A percentile compares a stretch with the other conserved stretches of the same genome.
Evolutionary conservation across 2,113 vertebrate genomes (phyloP).

Genomic region (Gadus chalcogrammus): DNA sequence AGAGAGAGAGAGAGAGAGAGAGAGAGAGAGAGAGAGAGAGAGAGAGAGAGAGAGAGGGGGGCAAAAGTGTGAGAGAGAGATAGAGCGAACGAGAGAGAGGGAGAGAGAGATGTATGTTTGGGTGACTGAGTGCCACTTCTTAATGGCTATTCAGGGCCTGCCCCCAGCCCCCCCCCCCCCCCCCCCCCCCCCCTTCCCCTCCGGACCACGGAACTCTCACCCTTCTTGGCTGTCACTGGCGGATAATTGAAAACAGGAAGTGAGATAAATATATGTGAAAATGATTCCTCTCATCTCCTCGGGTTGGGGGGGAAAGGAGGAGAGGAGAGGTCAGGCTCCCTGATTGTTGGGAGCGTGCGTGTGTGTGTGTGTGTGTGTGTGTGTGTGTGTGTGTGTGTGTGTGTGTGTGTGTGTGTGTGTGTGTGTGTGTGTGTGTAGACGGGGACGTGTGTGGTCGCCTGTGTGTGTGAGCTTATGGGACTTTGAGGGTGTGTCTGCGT

Average conservation of each 20-base stretch:
- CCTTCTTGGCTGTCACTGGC: constrained; percentile 10
- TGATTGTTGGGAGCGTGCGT: neutral
- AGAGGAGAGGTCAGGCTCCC: constrained; percentile 16
- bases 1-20: too few relatives aligned
- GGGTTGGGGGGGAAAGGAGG: neutral
- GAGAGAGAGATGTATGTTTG: neutral
- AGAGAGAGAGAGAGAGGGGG: neutral
- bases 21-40: too few relatives aligned
- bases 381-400: neutral
- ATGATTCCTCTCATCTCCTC: constrained; percentile 8
- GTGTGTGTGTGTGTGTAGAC: neutral
- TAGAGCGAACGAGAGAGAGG: too few relatives aligned
- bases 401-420: neutral
- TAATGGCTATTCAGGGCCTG: constrained; percentile 3
- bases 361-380: neutral
- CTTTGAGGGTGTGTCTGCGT: neutral
- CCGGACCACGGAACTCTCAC: neutral
- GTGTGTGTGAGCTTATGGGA: neutral
- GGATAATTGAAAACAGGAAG: constrained; percentile 19
- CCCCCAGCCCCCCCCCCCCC: too few relatives aligned
- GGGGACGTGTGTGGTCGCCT: too few relatives aligned
- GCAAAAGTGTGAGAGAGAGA: neutral
- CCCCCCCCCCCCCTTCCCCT: neutral
- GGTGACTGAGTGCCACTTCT: constrained; percentile 3
- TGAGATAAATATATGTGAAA: constrained; percentile 29